Conservation (phyloP, 2,888 invertebrate genomes). For the Dynastes tityus region DNA sequence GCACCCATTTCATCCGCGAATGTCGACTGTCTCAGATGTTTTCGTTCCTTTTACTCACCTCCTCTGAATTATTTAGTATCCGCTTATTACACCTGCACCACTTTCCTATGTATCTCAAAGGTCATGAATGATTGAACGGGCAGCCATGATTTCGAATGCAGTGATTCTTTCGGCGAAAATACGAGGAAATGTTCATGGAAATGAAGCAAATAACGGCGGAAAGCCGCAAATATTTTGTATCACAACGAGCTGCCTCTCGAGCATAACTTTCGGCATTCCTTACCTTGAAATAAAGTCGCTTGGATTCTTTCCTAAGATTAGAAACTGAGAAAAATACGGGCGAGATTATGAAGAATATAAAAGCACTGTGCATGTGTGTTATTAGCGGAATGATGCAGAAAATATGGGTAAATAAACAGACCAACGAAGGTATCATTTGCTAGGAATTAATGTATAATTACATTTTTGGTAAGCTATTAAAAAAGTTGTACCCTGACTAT, state of each 20-base stretch:
- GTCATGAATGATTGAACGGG: constrained; percentile 41
- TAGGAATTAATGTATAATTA: no score
- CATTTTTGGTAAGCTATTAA: no score
- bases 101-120: constrained; percentile 29
- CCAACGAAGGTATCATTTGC: no score
- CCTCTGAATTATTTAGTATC: constrained; percentile 42
- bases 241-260: not conserved
- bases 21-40: constrained; percentile 20
- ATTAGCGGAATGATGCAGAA: no score
- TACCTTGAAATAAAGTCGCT: not conserved
- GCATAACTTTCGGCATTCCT: not conserved
- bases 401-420: no score
- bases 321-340: no score
- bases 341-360: no score
- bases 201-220: constrained; percentile 27
- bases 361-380: no score
- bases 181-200: constrained; percentile 29
- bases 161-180: constrained; percentile 18
- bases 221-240: constrained; percentile 31
- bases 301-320: no score
- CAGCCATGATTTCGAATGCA: constrained; percentile 29
- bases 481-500: no score
- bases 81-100: constrained; percentile 37
- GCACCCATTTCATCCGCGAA: constrained; percentile 10
- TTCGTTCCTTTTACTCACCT: constrained; percentile 36